Base-by-base conservation (phyloP, 2,113 vertebrate species). In the Cryptomyrus ogoouensis region DNA sequence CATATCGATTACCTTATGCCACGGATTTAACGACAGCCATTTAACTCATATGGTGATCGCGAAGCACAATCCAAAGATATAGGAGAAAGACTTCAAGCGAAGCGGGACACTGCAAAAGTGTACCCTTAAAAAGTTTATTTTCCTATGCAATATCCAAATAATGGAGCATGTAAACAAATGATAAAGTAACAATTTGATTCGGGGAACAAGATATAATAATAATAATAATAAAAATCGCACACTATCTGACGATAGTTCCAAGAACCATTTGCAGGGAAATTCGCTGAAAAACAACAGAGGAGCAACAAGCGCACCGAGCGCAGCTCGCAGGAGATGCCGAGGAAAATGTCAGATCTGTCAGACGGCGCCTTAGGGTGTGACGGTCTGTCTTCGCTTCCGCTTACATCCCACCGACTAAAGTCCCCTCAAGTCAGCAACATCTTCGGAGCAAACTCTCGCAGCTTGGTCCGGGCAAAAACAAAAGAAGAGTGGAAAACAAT, bases 91-190 rank as follows among this genome's bases (percentile, higher is more conserved):
- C 21, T 5, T 83, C 46, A 80, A 56, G 62, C 49, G 47, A 70
- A 50, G 44, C 19, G 88, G 88, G 70, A 35, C 49, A 31, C n/a
- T 31, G 70, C 74, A 49, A 49, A 89, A 52, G 70, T 17, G 46
- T 70, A 39, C 88, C 66, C 31, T 27, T 19, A 27, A 89, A 89
- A 89, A 89, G 88, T 89, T 89, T 77, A 80, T 80, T 74, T 77
- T 12, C 44, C 31, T 46, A 70, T 88, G 24, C n/a, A 52, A 21
- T 31, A 89, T 89, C 46, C 27, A 77, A 52, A 17, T 12, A 89
- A 24, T 53, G 49, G 19, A 50, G 70, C 62, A 49, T 12, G 70
- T 24, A 49, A 31, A 83, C 13, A 47, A 5, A 80, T 1, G 39
- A 83, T 13, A 80, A 77, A 80, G 35, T 42, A 50, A 44, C n/a